A percentile compares a stretch with the other conserved stretches of the same genome.
These are phyloP conservation scores for Sylvilagus bachmani DNA, from an alignment of 2,113 vertebrate genomes.

Conservation along the genomic window DNA sequence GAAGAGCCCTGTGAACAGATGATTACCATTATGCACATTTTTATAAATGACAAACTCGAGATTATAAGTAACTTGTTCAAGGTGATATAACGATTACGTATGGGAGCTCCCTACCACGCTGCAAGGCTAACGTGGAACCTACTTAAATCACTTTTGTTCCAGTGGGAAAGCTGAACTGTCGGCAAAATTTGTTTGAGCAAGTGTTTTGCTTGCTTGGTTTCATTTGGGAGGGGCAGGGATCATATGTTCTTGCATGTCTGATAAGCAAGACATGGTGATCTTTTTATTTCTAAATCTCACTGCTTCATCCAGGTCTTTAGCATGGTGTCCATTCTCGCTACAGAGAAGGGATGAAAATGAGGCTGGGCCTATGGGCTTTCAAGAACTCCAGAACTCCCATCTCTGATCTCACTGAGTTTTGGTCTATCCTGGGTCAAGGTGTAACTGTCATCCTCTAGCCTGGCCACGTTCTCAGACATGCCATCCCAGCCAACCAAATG, in stretches of 20 bases:
- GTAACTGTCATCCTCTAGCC: not conserved
- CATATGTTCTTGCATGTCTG: not conserved
- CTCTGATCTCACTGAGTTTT: not conserved
- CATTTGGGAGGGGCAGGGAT: not conserved
- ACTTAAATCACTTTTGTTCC: not conserved
- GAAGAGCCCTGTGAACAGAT: not conserved
- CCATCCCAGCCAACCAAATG: not conserved
- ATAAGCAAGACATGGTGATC: accelerated
- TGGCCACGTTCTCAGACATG: not conserved
- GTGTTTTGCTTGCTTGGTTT: not conserved
- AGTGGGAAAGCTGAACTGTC: not conserved
- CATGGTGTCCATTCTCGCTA: not conserved
- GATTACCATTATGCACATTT: not conserved
- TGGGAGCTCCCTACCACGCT: not conserved
- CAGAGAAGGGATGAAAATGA: accelerated
- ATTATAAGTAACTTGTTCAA: not conserved
- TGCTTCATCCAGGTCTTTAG: accelerated
- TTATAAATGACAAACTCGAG: not conserved
- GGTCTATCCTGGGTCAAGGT: not conserved
- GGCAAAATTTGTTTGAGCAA: not conserved
- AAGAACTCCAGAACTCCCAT: not conserved
- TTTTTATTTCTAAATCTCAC: not conserved
- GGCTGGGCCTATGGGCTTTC: too few species aligned
- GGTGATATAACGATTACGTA: not conserved
- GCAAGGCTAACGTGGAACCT: accelerated